A percentile compares a stretch with the other conserved stretches of the same genome.
These are phyloP conservation scores for Notechis scutatus DNA, from an alignment of 2,113 vertebrate genomes.

Conservation along the genomic window DNA sequence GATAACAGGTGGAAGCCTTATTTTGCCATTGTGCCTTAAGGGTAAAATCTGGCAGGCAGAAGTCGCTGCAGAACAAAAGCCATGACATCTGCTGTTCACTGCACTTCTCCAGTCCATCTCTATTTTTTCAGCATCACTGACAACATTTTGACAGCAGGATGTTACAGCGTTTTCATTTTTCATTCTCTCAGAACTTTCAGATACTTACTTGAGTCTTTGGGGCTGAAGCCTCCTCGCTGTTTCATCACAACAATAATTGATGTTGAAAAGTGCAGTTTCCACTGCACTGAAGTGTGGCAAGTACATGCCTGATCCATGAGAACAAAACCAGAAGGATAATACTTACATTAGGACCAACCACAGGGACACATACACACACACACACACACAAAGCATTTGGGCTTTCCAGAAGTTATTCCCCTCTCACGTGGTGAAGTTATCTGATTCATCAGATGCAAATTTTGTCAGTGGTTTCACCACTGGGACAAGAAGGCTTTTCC, in stretches of 20 bases:
- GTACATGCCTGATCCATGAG: neutral
- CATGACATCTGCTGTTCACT: slow-evolving; percentile 50
- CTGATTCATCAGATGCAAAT: neutral
- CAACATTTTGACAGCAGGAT: slow-evolving; percentile 51
- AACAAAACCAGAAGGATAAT: neutral
- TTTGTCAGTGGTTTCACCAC: neutral
- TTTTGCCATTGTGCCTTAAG: slow-evolving; percentile 56
- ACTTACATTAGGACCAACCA: neutral
- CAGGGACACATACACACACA: neutral
- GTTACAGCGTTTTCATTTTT: slow-evolving; percentile 55
- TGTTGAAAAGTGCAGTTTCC: neutral
- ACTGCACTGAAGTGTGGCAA: neutral
- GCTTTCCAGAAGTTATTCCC: neutral
- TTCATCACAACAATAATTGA: neutral
- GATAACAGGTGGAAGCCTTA: slow-evolving; percentile 67
- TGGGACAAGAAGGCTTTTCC: neutral
- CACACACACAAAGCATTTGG: neutral
- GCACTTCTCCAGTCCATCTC: slow-evolving; percentile 58
- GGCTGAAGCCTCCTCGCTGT: neutral
- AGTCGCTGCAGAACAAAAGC: slow-evolving; percentile 62
- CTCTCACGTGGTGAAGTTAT: neutral
- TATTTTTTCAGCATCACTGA: slow-evolving; percentile 68
- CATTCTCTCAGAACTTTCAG: neutral
- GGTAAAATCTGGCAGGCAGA: slow-evolving; percentile 67
- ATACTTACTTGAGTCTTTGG: neutral